phyloP scores from a whole-genome alignment of 2,113 vertebrate genomes.

The Labeo rohita region DNA sequence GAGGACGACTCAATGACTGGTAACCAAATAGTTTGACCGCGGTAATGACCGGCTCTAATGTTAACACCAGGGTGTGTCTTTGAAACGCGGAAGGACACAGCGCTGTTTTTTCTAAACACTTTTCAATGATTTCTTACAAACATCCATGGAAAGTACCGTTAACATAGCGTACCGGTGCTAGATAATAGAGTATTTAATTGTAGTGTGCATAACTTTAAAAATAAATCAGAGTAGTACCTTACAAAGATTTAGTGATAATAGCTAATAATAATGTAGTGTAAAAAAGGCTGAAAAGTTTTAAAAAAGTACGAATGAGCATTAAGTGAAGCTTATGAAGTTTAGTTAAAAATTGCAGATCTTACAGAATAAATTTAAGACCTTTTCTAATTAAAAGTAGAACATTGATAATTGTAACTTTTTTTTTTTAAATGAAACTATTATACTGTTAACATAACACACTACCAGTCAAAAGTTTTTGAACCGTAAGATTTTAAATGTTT shows the following conservation, averaged over 20 bases:
- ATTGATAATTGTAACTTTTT: too few species aligned
- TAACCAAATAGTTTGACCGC: constrained; percentile 42
- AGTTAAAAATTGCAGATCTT: neutral
- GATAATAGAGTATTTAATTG: neutral
- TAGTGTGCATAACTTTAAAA: neutral
- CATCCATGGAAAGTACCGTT: constrained; percentile 18
- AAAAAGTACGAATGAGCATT: neutral
- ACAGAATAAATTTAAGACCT: neutral
- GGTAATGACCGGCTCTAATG: constrained; percentile 75
- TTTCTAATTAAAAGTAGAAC: neutral
- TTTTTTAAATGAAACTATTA: too few species aligned
- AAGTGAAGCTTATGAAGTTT: neutral
- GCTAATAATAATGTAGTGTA: too few species aligned
- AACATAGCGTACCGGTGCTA: neutral
- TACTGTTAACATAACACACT: too few species aligned
- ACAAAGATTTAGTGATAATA: neutral
- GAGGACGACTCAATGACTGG: constrained; percentile 52
- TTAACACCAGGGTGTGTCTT: constrained; percentile 75
- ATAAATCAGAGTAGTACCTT: neutral
- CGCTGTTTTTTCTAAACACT: constrained; percentile 26
- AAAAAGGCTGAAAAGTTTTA: too few species aligned
- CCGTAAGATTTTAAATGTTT: too few species aligned
- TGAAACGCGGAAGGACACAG: constrained; percentile 66
- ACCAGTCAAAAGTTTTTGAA: too few species aligned
- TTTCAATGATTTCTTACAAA: constrained; percentile 56